These are phyloP conservation scores for Quadroppia sp. DNA, from an alignment of 2,888 invertebrate genomes.

Conservation along the genomic window DNA sequence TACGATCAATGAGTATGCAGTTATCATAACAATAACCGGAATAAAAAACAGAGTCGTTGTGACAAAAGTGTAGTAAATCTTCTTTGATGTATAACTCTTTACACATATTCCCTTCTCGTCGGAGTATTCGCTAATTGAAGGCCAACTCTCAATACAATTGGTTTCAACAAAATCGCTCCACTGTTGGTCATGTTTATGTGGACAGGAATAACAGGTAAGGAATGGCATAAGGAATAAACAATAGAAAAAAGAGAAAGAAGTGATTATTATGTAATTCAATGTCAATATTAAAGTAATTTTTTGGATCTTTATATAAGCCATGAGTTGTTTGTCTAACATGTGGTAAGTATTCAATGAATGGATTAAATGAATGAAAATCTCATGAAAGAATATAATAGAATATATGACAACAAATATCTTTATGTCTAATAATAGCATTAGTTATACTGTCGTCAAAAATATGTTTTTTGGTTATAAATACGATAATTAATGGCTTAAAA, in stretches of 20 bases:
- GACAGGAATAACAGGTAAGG: neutral
- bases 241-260: neutral
- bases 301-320: too few species aligned
- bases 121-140: slow-evolving; percentile 46
- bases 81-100: slow-evolving; percentile 48
- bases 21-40: slow-evolving; percentile 54
- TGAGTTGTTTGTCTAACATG: too few species aligned
- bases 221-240: neutral
- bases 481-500: too few species aligned
- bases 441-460: too few species aligned
- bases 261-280: too few species aligned
- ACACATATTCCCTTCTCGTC: slow-evolving; percentile 45
- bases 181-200: slow-evolving; percentile 36
- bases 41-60: slow-evolving; percentile 55
- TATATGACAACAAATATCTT: too few species aligned
- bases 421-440: too few species aligned
- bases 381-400: too few species aligned
- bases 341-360: too few species aligned
- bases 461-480: too few species aligned
- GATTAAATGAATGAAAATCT: too few species aligned
- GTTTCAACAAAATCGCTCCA: slow-evolving; percentile 54
- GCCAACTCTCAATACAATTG: slow-evolving; percentile 53
- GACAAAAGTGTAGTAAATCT: slow-evolving; percentile 50
- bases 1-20: slow-evolving; percentile 54
- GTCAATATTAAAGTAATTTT: too few species aligned